phyloP scores from a whole-genome alignment of 1,140 invertebrate genomes.

The Drepana arcuata region DNA sequence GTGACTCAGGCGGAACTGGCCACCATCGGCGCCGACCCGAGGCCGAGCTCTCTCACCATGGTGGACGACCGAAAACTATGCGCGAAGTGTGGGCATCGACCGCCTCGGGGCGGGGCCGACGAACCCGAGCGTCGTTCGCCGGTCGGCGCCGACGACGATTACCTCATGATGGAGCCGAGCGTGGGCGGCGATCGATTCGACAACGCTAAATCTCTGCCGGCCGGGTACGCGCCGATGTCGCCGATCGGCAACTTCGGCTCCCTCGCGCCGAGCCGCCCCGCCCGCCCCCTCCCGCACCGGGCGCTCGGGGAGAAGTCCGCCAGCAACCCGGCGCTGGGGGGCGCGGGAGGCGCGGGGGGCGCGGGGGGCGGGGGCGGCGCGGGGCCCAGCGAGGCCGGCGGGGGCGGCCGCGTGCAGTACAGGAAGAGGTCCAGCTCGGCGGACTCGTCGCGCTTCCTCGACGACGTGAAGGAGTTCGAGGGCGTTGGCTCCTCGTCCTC shows the following conservation, averaged over 20 bases:
- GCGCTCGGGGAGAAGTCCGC: constrained; percentile 73
- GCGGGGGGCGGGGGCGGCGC: constrained; percentile 4
- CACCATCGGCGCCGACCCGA: constrained; percentile 60
- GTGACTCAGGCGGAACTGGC: constrained; percentile 68
- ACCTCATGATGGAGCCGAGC: constrained; percentile 80
- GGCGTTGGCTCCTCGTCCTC: constrained; percentile 61
- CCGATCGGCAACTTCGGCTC: constrained; percentile 69
- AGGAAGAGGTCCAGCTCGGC: constrained; percentile 79
- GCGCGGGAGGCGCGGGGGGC: constrained; percentile 16
- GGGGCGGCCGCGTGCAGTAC: constrained; percentile 23
- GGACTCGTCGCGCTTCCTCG: constrained; percentile 78
- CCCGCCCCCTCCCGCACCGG: constrained; percentile 35
- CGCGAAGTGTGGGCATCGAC: constrained; percentile 79
- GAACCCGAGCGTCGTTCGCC: constrained; percentile 1
- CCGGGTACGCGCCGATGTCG: constrained; percentile 79
- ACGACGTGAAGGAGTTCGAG: constrained; percentile 72
- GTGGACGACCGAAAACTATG: constrained; percentile 40
- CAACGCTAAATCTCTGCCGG: constrained; percentile 25
- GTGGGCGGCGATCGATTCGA: too few relatives aligned
- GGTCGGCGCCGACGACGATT: constrained; percentile 67
- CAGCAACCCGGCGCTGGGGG: constrained; percentile 77
- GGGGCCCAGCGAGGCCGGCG: neutral
- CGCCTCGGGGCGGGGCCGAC: too few relatives aligned
- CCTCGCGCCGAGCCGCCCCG: constrained; percentile 37
- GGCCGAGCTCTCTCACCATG: constrained; percentile 26